Percentiles rank a stretch among this genome's conserved stretches.
Evolutionary conservation across 2,888 invertebrate species (phyloP).

Genomic region (Tipula confusa): DNA sequence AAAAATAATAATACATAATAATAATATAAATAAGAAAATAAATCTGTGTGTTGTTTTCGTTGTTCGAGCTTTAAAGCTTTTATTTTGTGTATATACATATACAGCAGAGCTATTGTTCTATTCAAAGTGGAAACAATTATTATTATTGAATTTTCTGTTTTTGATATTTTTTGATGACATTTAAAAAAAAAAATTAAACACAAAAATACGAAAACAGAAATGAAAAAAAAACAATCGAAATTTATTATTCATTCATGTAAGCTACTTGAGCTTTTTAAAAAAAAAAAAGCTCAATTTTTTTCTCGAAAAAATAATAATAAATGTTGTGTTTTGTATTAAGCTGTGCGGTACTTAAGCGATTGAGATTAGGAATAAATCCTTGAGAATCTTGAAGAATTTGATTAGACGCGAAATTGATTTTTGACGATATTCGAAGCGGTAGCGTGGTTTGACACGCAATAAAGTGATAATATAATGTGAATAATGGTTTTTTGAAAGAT

Average conservation of each 20-base stretch:
- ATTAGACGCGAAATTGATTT: not conserved
- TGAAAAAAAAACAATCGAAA: not conserved
- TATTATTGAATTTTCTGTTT: conserved; percentile 20
- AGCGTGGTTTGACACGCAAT: not conserved
- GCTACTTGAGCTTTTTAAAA: not conserved
- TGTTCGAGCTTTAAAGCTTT: not conserved
- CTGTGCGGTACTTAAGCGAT: not conserved
- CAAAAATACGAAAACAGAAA: not conserved
- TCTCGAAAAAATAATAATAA: not conserved
- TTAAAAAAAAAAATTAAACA: not conserved
- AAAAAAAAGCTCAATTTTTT: not conserved
- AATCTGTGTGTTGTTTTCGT: conserved; percentile 8
- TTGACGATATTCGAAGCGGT: not conserved
- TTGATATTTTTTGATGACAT: conserved; percentile 25
- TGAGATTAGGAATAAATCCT: not conserved
- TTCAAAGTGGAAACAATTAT: conserved; percentile 20
- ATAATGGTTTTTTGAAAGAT: too few relatives aligned
- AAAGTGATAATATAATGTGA: not conserved
- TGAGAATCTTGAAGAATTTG: not conserved
- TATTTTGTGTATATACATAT: not conserved
- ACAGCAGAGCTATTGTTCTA: not conserved
- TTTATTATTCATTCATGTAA: not conserved
- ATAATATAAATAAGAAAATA: not conserved
- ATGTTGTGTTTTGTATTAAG: not conserved
- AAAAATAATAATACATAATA: too few relatives aligned